phyloP scores from a whole-genome alignment of 2,797 vertebrate genomes.

The Acanthis flammea region DNA sequence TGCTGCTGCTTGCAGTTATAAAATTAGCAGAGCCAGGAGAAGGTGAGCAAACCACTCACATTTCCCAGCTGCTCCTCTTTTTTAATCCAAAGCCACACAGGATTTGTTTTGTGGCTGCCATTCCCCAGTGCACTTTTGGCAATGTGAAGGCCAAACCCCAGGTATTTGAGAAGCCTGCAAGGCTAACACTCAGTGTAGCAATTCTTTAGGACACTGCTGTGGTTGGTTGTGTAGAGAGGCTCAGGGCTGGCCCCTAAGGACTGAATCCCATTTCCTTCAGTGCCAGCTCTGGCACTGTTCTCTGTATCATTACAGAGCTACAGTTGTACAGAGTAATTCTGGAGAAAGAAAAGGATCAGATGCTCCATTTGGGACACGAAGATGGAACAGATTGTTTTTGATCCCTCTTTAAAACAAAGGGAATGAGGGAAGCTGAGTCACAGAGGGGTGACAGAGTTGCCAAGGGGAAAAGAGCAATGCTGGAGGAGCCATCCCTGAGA shows the following conservation, averaged over 20 bases:
- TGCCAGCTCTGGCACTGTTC: neutral
- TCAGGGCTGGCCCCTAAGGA: neutral
- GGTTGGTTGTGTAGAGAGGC: neutral
- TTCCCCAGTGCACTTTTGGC: neutral
- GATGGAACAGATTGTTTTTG: neutral
- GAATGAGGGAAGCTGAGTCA: neutral
- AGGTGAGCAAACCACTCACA: neutral
- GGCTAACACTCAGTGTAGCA: neutral
- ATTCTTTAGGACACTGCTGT: neutral
- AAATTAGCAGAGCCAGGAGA: neutral
- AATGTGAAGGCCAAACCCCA: neutral
- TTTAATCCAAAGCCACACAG: neutral
- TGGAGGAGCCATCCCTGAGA: neutral
- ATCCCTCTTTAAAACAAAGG: neutral
- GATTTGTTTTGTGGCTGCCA: neutral
- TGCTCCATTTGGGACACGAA: neutral
- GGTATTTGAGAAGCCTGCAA: neutral
- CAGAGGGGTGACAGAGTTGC: neutral
- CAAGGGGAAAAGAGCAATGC: neutral
- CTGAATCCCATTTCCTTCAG: neutral
- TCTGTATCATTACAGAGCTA: neutral
- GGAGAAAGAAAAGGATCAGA: neutral
- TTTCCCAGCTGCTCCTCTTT: neutral
- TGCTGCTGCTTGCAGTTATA: neutral
- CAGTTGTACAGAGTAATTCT: neutral